A percentile compares a stretch with the other conserved stretches of the same genome.
These are phyloP conservation scores for Bos javanicus DNA, from an alignment of 2,113 vertebrate species.

Conservation along the genomic window DNA sequence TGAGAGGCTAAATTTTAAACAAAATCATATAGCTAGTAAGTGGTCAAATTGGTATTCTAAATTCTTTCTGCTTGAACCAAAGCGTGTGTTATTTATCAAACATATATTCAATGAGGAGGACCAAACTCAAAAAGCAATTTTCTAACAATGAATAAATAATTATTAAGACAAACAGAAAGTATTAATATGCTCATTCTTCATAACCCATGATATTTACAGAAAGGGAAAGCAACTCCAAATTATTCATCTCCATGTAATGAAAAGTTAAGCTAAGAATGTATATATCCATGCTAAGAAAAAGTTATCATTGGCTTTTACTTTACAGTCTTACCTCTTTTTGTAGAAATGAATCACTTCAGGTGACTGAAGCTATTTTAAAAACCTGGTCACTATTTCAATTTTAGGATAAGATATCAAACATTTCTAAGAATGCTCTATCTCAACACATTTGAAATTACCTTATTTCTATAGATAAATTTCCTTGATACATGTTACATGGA, in stretches of 20 bases:
- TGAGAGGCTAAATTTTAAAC: background rate
- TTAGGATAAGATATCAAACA: too few species aligned
- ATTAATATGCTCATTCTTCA: background rate
- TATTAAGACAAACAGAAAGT: background rate
- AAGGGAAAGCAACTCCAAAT: background rate
- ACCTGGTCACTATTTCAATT: too few species aligned
- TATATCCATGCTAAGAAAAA: too few species aligned
- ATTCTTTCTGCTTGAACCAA: background rate
- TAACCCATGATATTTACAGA: background rate
- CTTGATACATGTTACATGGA: too few species aligned
- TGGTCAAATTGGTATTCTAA: background rate
- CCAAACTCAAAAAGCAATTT: background rate
- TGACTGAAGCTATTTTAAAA: too few species aligned
- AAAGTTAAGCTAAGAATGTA: too few species aligned
- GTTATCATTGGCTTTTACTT: too few species aligned
- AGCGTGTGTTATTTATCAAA: background rate
- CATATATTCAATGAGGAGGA: background rate
- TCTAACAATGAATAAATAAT: background rate
- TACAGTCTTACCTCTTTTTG: too few species aligned
- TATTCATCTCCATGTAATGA: too few species aligned
- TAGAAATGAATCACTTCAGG: too few species aligned
- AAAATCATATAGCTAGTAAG: background rate
- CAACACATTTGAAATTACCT: background rate
- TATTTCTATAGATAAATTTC: background rate
- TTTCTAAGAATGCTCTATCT: too few species aligned